These are phyloP conservation scores for Syngnathoides biaculeatus DNA, from an alignment of 2,113 vertebrate genomes.

Conservation along the genomic window DNA sequence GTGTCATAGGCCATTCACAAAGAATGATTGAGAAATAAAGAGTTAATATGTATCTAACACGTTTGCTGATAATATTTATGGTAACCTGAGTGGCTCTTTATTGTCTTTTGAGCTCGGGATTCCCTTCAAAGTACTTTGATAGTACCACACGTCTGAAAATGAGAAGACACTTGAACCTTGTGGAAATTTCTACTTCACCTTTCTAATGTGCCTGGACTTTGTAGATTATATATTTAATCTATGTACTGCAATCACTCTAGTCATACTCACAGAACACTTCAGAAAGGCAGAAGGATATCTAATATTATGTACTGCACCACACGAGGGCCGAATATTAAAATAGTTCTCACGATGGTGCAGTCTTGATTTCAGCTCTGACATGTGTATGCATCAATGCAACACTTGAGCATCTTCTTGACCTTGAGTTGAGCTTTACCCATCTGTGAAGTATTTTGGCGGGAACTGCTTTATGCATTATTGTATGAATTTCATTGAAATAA, in stretches of 20 bases:
- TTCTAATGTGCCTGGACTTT: background rate
- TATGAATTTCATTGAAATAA: conserved; percentile 1
- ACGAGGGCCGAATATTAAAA: background rate
- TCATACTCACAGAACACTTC: background rate
- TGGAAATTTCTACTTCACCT: background rate
- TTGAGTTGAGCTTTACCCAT: background rate
- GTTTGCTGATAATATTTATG: background rate
- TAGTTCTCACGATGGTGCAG: background rate
- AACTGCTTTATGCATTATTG: background rate
- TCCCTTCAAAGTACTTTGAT: background rate
- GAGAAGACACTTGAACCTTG: background rate
- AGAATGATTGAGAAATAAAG: background rate
- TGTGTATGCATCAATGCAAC: background rate
- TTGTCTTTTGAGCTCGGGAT: background rate
- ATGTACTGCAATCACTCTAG: background rate
- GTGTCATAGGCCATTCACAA: too few species aligned
- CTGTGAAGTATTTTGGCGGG: background rate
- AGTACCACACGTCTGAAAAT: background rate
- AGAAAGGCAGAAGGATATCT: background rate
- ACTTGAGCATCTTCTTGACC: conserved; percentile 4
- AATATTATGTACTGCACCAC: background rate
- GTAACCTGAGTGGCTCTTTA: background rate
- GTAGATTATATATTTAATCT: background rate
- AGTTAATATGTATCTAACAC: background rate
- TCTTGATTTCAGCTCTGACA: background rate